Percentiles rank a stretch among this genome's conserved stretches.
These are phyloP conservation scores for Mythimna albipuncta DNA, from an alignment of 2,888 invertebrate species.

Conservation along the genomic window DNA sequence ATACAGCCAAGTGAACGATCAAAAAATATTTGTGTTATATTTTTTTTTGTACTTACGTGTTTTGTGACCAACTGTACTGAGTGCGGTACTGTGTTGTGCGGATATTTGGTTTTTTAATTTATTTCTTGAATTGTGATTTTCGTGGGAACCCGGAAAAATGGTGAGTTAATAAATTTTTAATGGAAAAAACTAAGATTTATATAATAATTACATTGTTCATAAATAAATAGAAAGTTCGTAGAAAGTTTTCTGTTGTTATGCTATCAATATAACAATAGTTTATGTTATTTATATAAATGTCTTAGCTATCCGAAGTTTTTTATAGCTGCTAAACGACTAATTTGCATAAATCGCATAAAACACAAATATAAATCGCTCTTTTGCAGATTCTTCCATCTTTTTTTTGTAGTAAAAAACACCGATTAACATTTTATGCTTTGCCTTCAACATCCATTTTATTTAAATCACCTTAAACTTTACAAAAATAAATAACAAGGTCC, in stretches of 20 bases:
- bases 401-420: constrained; percentile 16
- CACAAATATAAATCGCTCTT: constrained; percentile 14
- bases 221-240: constrained; percentile 62
- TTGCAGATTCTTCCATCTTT: constrained; percentile 27
- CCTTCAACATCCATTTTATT: constrained; percentile 40
- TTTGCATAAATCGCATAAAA: constrained; percentile 36
- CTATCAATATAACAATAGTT: constrained; percentile 18
- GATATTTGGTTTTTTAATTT: constrained; percentile 72
- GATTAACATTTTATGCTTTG: constrained; percentile 36
- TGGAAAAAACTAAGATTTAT: background rate
- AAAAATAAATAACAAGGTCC: constrained; percentile 53
- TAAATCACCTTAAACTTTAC: constrained; percentile 57
- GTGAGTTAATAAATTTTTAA: constrained; percentile 69
- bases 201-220: constrained; percentile 8
- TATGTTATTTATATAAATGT: background rate
- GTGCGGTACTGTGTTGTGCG: constrained; percentile 66
- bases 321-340: constrained; percentile 14
- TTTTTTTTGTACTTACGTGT: constrained; percentile 50
- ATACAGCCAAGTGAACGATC: constrained; percentile 63
- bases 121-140: constrained; percentile 67
- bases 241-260: constrained; percentile 48
- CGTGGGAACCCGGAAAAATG: constrained; percentile 79
- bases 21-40: constrained; percentile 50
- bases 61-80: constrained; percentile 64
- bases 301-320: constrained; percentile 14